Base-by-base conservation (phyloP, 2,888 invertebrate genomes). In the Scelioninae gen. 1 region DNA sequence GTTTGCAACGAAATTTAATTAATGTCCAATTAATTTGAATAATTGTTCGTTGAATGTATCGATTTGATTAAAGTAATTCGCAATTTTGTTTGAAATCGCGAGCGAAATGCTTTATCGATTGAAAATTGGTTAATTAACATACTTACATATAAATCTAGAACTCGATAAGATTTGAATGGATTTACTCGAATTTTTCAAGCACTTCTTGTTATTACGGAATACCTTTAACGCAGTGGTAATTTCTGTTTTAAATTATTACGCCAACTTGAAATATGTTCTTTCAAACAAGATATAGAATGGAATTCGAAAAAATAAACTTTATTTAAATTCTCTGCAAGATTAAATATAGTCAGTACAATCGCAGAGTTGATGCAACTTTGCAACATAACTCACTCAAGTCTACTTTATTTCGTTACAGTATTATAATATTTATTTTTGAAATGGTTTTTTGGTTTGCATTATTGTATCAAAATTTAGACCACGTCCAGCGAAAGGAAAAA, bases 141-240 rank as follows among this genome's bases (percentile, higher is more conserved):
- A 47, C 47, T 47, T 4, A 4, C 4, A 23, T 23, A 23, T 16
- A 15, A 47, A 47, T 47, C 47, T 47, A 47, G 47, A 13, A 15
- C 47, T 47, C 47, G 47, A 15, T 47, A 47, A 47, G 15, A 15
- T 47, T 47, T 47, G 15, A 34, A 34, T 15, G 15, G 0, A 7
- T 13, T 47, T 47, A 47, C 8, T 43, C n/a, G 10, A 43, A 11
- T 43, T 43, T 43, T 43, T 43, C 47, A 15, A 47, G 47, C 11
- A 47, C 47, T 47, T 47, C 47, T 47, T 47, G 43, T 43, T 43
- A 47, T 47, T 47, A 15, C 47, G 15, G 47, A 15, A 13, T 47
- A 15, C 15, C 6, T 32, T 13, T 55, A 32, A 47, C 15, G 6
- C 47, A 13, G 7, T 47, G 16, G 15, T 47, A 47, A 47, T 15